Evolutionary conservation across 2,888 invertebrate genomes (phyloP), one percentile per base, ranked within the genome.

Genomic region (Capitulum mitella): DNA sequence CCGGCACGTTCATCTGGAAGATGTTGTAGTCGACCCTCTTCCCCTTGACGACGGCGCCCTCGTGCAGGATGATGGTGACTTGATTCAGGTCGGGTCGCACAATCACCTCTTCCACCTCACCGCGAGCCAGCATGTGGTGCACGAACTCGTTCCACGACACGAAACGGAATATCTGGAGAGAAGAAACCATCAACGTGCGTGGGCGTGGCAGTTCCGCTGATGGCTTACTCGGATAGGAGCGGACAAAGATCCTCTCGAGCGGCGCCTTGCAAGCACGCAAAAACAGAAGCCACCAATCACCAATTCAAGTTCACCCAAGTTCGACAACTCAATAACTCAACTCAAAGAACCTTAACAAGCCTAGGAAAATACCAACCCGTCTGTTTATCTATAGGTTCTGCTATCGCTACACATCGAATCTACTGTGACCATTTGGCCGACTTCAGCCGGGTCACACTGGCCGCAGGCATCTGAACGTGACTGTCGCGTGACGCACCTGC

Each of bases 121-220:
- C 98, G 84, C 93, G 94, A 0, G 93, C 91, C 79, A 98, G 86
- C 93, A 98, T 94, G 81, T 95, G 92, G 86, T 97, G 92, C 0
- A 96, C 90, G 87, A 98, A 98, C 87, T 98, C 97, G 86, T 96
- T 95, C 98, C 98, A 98, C 0, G 95, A 94, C 2, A 96, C 92
- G 85, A 92, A 93, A 48, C 92, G 88, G n/a, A 90, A 88, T 43
- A 70, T 10, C 70, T 70, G 70, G 26, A n/a, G n/a, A n/a, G n/a
- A n/a, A n/a, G n/a, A n/a, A n/a, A n/a, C n/a, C n/a, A n/a, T n/a
- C n/a, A n/a, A n/a, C n/a, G n/a, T n/a, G n/a, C n/a, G n/a, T n/a
- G n/a, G n/a, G n/a, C n/a, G n/a, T n/a, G n/a, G n/a, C n/a, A n/a
- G n/a, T n/a, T n/a, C n/a, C n/a, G n/a, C n/a, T n/a, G n/a, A n/a